phyloP scores from a whole-genome alignment of 2,888 invertebrate genomes.

The Minunthozetes semirufus region DNA sequence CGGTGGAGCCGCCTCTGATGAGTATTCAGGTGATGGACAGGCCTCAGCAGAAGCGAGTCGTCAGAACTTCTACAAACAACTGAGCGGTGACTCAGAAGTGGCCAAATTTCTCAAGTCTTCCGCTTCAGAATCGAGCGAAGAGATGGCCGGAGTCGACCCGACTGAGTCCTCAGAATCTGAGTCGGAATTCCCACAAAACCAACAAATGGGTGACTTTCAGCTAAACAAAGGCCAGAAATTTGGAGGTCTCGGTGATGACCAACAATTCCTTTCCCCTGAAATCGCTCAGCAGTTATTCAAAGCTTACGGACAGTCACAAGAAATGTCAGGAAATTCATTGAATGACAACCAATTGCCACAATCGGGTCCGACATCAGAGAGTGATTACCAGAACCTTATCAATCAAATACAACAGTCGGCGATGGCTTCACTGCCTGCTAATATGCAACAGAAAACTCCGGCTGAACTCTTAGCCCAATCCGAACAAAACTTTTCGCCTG shows the following conservation, averaged over 20 bases:
- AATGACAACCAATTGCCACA: conserved; percentile 1
- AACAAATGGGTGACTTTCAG: background rate
- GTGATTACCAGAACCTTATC: background rate
- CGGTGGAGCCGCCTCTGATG: background rate
- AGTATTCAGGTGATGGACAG: background rate
- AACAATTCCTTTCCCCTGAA: background rate
- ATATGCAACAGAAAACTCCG: background rate
- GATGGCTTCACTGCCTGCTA: background rate
- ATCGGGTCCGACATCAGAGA: background rate
- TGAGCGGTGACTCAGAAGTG: conserved; percentile 8
- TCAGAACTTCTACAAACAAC: conserved; percentile 15
- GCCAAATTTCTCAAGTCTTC: conserved; percentile 5
- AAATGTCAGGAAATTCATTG: background rate
- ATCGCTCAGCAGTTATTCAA: conserved; percentile 30
- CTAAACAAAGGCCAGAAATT: conserved; percentile 3
- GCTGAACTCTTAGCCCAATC: background rate
- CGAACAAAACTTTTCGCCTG: background rate
- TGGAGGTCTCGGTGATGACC: too few species aligned
- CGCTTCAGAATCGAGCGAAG: background rate
- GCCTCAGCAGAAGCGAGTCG: background rate
- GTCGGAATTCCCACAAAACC: background rate
- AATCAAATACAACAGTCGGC: background rate
- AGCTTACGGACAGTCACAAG: background rate
- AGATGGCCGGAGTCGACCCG: background rate
- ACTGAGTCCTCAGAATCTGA: background rate